Base-by-base conservation (phyloP, 2,888 invertebrate species). In the Parelbella ahira region DNA sequence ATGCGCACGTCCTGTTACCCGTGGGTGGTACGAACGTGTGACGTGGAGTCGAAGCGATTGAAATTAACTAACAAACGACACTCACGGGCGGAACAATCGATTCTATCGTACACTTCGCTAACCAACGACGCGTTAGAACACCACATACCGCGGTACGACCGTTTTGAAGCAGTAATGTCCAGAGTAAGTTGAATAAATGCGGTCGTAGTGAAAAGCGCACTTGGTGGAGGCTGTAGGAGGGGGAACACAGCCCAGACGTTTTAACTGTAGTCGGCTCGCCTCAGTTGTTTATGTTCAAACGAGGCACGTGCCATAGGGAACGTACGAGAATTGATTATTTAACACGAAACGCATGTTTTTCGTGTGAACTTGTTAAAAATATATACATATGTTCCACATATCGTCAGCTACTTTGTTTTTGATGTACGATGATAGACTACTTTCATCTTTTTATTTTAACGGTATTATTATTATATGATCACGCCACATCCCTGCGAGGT, bases 1-100 rank as follows among this genome's bases (percentile, higher is more conserved):
- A 44, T 52, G 69, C 81, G 79, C 86, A 80, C 84, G 83, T 76
- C 84, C 66, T 63, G 55, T 63, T 62, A 53, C 43, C 63, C 74
- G 84, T 84, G 71, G 84, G 84, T 81, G 84, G 69, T 65, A 59
- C 61, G 69, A 80, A 77, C 63, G 67, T 81, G 70, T 84, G 83
- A 86, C 84, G 84, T 75, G 82, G 70, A 69, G 63, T 67, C 58
- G 32, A 46, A 50, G 49, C 53, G 47, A 48, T 51, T 48, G 61
- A 71, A 78, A 76, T 70, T 72, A 65, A 74, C 70, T 66, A 72
- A 68, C 67, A 58, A 66, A 64, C 63, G 58, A 57, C 59, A 58
- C 55, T 59, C 62, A 46, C 37, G 45, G 63, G 58, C 59, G 60
- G 58, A 54, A 54, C 47, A 46, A 43, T 45, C 54, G 65, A 51